Evolutionary conservation across 1,140 invertebrate species (phyloP).

Genomic region (Nymphalis io): DNA sequence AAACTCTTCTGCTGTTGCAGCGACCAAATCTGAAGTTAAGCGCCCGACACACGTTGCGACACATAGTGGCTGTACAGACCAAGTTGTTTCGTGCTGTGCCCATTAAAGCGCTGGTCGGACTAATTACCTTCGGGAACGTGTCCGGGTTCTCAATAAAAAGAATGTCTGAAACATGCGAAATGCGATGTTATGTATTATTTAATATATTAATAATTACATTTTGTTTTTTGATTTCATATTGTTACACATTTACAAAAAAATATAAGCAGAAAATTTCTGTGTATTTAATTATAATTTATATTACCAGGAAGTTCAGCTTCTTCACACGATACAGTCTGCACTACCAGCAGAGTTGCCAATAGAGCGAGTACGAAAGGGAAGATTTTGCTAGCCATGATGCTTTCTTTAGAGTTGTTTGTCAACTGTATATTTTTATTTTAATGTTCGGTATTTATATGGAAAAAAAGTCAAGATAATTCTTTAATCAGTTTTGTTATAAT

Average conservation of each 20-base stretch:
- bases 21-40: conserved; percentile 23
- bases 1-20: conserved; percentile 24
- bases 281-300: too few relatives aligned
- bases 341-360: neutral
- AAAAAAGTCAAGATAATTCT: conserved; percentile 9
- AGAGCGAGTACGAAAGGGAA: conserved; percentile 4
- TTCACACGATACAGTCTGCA: conserved; percentile 4
- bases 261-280: too few relatives aligned
- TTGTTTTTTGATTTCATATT: too few relatives aligned
- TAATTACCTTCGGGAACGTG: neutral
- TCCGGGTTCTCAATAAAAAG: conserved; percentile 2
- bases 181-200: neutral
- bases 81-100: neutral
- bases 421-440: neutral
- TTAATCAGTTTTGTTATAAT: neutral
- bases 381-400: conserved; percentile 16
- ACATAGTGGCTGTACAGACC: conserved; percentile 33
- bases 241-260: too few relatives aligned
- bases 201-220: too few relatives aligned
- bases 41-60: conserved; percentile 21
- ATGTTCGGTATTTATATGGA: conserved; percentile 22
- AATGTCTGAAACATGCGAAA: neutral
- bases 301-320: conserved; percentile 9
- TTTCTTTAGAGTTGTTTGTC: neutral
- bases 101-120: neutral